These are phyloP conservation scores for Drosophila arizonae DNA, from an alignment of 1,140 invertebrate genomes.

Conservation along the genomic window DNA sequence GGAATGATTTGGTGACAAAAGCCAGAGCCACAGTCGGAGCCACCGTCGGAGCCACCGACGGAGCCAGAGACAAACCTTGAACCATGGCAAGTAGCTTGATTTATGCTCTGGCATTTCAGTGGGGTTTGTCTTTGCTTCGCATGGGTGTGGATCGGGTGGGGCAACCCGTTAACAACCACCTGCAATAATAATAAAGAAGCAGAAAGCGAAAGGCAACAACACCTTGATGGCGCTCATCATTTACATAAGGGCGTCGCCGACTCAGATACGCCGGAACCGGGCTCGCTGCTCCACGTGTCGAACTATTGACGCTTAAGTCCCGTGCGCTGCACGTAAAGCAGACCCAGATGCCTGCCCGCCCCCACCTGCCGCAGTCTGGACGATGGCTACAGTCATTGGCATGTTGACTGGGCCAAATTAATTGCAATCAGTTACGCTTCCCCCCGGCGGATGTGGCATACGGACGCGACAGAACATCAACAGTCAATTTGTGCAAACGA, in stretches of 20 bases:
- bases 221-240: conserved; percentile 36
- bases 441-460: conserved; percentile 54
- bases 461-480: conserved; percentile 37
- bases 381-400: conserved; percentile 50
- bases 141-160: conserved; percentile 6
- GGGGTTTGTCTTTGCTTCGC: not conserved
- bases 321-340: conserved; percentile 24
- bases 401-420: conserved; percentile 76
- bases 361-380: not conserved
- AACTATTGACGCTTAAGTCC: conserved; percentile 26
- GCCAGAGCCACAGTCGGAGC: not conserved
- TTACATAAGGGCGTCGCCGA: conserved; percentile 39
- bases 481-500: conserved; percentile 38
- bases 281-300: conserved; percentile 36
- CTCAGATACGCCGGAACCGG: conserved; percentile 5
- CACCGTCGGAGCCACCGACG: not conserved
- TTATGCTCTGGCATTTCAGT: conserved; percentile 42
- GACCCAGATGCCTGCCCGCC: not conserved
- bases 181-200: conserved; percentile 43
- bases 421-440: conserved; percentile 79
- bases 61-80: conserved; percentile 7
- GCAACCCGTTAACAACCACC: conserved; percentile 23
- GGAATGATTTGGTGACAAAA: not conserved
- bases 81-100: conserved; percentile 42
- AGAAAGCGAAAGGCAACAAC: conserved; percentile 11